Conservation (phyloP, 2,113 vertebrate species). For the Eudyptes chrysolophus region DNA sequence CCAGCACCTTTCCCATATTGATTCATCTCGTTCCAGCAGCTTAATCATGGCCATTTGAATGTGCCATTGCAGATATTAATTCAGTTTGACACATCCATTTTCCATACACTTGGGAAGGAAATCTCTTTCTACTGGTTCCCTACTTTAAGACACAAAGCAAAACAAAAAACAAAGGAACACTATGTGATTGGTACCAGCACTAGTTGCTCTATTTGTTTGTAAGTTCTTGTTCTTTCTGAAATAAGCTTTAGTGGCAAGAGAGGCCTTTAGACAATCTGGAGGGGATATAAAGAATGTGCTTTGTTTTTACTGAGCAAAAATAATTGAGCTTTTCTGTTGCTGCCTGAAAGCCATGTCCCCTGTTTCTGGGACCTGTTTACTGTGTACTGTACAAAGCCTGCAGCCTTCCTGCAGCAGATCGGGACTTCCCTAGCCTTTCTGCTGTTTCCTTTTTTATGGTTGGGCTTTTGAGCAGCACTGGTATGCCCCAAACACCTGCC, state of each 20-base stretch:
- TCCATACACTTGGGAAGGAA: slow-evolving; percentile 49
- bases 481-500: slow-evolving; percentile 73
- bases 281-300: slow-evolving; percentile 13
- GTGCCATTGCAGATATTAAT: slow-evolving; percentile 56
- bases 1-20: slow-evolving; percentile 44
- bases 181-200: slow-evolving; percentile 32
- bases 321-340: slow-evolving; percentile 29
- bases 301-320: slow-evolving; percentile 50
- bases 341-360: slow-evolving; percentile 2
- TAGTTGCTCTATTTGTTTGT: slow-evolving; percentile 8
- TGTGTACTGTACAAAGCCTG: background rate
- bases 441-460: slow-evolving; percentile 27
- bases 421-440: slow-evolving; percentile 39
- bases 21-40: slow-evolving; percentile 59
- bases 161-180: background rate
- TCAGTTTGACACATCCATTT: slow-evolving; percentile 53
- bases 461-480: slow-evolving; percentile 41
- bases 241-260: slow-evolving; percentile 30
- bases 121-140: slow-evolving; percentile 4
- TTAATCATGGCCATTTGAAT: slow-evolving; percentile 59
- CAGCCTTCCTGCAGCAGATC: background rate
- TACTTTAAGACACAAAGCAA: slow-evolving; percentile 11
- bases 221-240: slow-evolving; percentile 30
- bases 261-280: slow-evolving; percentile 34
- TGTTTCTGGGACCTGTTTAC: slow-evolving; percentile 18